Conservation (phyloP, 1,140 invertebrate genomes). For the Lutraria rhynchaena region DNA sequence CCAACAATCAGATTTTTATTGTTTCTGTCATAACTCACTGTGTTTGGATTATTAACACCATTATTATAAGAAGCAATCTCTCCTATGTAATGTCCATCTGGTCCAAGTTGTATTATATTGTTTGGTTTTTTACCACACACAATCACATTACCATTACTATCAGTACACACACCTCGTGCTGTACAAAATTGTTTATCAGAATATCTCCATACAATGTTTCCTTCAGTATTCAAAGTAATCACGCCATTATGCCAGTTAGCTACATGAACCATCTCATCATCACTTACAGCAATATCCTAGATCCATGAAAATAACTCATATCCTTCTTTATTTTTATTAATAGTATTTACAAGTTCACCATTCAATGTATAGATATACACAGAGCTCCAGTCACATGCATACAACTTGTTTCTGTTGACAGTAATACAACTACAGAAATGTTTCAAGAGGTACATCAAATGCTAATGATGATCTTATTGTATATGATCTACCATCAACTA, state of each 20-base stretch:
- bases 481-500: not conserved
- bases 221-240: not conserved
- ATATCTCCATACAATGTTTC: not conserved
- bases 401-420: not conserved
- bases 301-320: not conserved
- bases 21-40: not conserved
- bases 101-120: not conserved
- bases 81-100: not conserved
- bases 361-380: not conserved
- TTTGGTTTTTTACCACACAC: not conserved
- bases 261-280: not conserved
- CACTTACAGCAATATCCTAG: not conserved
- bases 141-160: not conserved
- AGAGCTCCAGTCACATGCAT: too few species aligned
- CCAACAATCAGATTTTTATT: not conserved
- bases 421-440: not conserved
- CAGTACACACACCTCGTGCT: constrained; percentile 15
- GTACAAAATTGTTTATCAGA: not conserved
- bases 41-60: too few species aligned
- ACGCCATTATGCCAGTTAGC: not conserved
- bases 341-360: not conserved
- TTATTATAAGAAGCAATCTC: not conserved
- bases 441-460: not conserved
- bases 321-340: not conserved
- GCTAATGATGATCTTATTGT: not conserved